Percentiles rank a stretch among this genome's conserved stretches.
phyloP scores from a whole-genome alignment of 2,888 invertebrate genomes.

The Tanypteryx hageni region DNA sequence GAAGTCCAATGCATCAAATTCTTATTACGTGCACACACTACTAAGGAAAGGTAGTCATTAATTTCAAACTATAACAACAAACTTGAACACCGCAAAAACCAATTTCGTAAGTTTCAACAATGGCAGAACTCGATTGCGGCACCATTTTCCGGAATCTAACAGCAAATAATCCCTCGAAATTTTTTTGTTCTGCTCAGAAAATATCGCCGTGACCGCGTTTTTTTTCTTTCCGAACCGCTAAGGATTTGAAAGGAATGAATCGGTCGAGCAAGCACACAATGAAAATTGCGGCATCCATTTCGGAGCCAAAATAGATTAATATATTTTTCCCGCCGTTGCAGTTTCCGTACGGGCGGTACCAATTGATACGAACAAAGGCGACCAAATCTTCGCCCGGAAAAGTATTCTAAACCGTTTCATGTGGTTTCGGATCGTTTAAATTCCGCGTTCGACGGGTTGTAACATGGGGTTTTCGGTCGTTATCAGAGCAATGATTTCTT shows the following conservation, averaged over 20 bases:
- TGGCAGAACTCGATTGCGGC: no score
- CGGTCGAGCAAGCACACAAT: conserved; percentile 6
- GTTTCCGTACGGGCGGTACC: neutral
- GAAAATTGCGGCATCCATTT: conserved; percentile 1
- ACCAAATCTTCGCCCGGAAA: neutral
- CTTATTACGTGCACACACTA: no score
- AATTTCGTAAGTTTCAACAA: no score
- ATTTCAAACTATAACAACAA: no score
- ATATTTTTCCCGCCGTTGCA: neutral
- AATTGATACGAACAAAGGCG: conserved; percentile 27
- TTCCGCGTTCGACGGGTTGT: conserved; percentile 34
- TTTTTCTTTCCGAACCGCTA: no score
- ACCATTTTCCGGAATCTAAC: no score
- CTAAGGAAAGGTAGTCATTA: no score
- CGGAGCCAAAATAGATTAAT: conserved; percentile 27
- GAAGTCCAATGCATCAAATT: no score
- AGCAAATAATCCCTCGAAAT: neutral
- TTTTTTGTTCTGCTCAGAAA: neutral
- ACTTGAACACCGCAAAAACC: no score
- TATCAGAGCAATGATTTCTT: conserved; percentile 60
- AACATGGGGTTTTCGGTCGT: conserved; percentile 34
- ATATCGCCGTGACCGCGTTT: neutral
- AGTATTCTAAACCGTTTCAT: conserved; percentile 28
- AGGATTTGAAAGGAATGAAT: neutral
- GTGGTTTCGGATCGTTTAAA: conserved; percentile 44